phyloP scores from a whole-genome alignment of 2,797 vertebrate genomes.

The Coregonus suidteri region DNA sequence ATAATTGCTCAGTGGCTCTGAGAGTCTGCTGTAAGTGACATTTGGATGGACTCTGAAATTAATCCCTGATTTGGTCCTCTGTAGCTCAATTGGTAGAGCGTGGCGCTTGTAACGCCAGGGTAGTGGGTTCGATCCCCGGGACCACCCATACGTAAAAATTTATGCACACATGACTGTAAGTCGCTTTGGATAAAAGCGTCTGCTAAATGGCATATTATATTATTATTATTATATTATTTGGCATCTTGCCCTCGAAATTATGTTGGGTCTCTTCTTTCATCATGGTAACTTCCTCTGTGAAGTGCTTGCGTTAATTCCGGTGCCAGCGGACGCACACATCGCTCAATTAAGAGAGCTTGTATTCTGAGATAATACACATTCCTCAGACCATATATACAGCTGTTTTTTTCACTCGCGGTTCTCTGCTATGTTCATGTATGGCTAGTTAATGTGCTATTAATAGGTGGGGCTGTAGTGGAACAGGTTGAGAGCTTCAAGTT shows the following conservation, averaged over 20 bases:
- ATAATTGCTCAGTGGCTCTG: slow-evolving; percentile 66
- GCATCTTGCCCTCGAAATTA: slow-evolving; percentile 48
- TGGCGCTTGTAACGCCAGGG: too few relatives aligned
- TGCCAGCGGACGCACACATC: slow-evolving; percentile 48
- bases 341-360: slow-evolving; percentile 18
- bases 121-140: too few relatives aligned
- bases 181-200: too few relatives aligned
- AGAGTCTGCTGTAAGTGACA: slow-evolving; percentile 62
- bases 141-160: too few relatives aligned
- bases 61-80: slow-evolving; percentile 77
- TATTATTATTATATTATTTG: too few relatives aligned
- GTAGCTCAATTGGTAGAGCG: too few relatives aligned
- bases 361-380: slow-evolving; percentile 36
- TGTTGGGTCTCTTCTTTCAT: slow-evolving; percentile 53
- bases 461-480: too few relatives aligned
- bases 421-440: slow-evolving; percentile 36
- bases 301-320: slow-evolving; percentile 25
- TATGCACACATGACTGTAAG: too few relatives aligned
- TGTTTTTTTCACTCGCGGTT: slow-evolving; percentile 51
- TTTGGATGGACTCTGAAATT: slow-evolving; percentile 65
- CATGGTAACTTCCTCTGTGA: slow-evolving; percentile 30
- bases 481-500: too few relatives aligned
- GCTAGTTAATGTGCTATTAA: slow-evolving; percentile 21
- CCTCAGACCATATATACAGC: slow-evolving; percentile 42
- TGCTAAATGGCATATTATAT: too few relatives aligned